Conservation (phyloP, 2,888 invertebrate genomes). For the Subacronicta megacephala region DNA sequence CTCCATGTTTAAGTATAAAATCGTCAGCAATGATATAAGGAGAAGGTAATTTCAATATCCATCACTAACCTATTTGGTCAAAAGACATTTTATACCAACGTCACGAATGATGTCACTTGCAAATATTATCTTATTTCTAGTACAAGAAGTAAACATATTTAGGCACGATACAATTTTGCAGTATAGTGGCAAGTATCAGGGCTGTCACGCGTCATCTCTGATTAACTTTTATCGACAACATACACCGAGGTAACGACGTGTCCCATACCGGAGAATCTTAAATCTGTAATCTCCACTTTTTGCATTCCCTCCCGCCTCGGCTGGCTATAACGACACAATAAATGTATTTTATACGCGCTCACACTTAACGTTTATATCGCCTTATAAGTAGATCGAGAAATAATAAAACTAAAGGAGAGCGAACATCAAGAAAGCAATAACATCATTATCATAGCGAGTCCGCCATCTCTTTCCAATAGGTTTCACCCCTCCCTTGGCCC, state of each 20-base stretch:
- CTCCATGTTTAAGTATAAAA: no score
- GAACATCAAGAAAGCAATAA: conserved; percentile 89
- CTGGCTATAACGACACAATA: conserved; percentile 84
- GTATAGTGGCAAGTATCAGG: conserved; percentile 52
- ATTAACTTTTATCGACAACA: conserved; percentile 77
- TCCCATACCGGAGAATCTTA: conserved; percentile 75
- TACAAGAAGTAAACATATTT: conserved; percentile 40
- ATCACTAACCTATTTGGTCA: no score
- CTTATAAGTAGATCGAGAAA: conserved; percentile 89
- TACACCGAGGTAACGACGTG: conserved; percentile 67
- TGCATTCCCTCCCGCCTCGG: conserved; percentile 77
- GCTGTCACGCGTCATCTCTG: conserved; percentile 68
- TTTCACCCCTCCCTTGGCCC: conserved; percentile 85
- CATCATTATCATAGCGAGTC: conserved; percentile 89
- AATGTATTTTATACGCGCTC: conserved; percentile 87
- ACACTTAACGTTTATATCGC: conserved; percentile 88
- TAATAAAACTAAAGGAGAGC: conserved; percentile 88
- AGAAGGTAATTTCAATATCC: no score
- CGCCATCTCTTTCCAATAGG: conserved; percentile 89
- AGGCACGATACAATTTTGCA: conserved; percentile 43
- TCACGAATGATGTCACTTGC: neutral
- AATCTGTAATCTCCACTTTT: conserved; percentile 85
- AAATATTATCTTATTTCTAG: conserved; percentile 44
- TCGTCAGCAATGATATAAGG: no score
- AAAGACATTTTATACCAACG: no score